Evolutionary conservation across 2,797 vertebrate genomes (phyloP), one percentile per base, ranked within the genome.

Genomic region (Aulostomus chinensis): DNA sequence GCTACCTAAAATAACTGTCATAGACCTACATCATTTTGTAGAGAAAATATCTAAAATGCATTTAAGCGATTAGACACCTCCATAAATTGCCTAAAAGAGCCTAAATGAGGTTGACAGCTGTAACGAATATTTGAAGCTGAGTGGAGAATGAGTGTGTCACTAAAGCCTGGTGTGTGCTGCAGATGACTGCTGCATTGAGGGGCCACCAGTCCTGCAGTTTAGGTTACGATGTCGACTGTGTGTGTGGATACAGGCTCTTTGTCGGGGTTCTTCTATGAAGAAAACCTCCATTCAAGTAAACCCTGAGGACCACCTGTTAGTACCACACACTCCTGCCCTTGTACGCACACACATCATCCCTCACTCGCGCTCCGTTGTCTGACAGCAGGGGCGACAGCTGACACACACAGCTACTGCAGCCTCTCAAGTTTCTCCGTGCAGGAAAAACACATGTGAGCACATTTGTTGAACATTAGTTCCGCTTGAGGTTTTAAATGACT

Each of bases 241-340:
- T 67, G 62, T 67, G 62, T 68, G 72, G 55, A 89, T 86, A 90
- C 80, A 86, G 80, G 77, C 79, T 75, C 85, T 91, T 92, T 89
- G 89, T 88, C 40, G 63, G 63, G 69, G 46, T 68, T 71, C 74
- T 59, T 74, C 78, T 87, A 73, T 85, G 65, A 83, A 85, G 84
- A 87, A 87, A 88, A 86, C 78, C 79, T 75, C 65, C 78, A 88
- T 90, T 89, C 79, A 88, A 86, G 80, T 73, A 52, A 69, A 83
- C 69, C 81, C 78, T 78, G 83, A 85, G 59, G 84, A 80, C 87
- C 91, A 92, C 88, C 91, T 92, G 91, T 91, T 86, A 32, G 54
- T 32, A 17, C 50, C 78, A 80, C 77, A 89, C 84, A 86, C 82
- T 80, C 82, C 63, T 8, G 17, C 67, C 66, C 70, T 79, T 64